phyloP scores from a whole-genome alignment of 2,113 vertebrate genomes.

The Microtus richardsoni region DNA sequence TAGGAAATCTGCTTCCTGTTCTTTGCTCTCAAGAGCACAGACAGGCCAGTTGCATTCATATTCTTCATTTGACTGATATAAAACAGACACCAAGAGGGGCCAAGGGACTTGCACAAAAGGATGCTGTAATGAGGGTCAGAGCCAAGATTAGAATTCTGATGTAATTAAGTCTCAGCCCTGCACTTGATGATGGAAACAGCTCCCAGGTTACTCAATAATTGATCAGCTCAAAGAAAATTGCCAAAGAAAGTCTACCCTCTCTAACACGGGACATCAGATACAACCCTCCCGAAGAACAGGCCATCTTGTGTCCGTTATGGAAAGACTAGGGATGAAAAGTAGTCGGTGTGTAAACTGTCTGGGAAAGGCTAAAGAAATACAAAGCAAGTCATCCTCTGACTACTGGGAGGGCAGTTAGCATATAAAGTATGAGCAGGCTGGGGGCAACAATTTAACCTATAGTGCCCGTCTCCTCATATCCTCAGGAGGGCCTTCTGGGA shows the following conservation, averaged over 20 bases:
- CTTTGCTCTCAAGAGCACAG: background rate
- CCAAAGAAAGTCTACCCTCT: background rate
- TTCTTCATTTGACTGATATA: background rate
- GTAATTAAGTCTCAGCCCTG: background rate
- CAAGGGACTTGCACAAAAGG: background rate
- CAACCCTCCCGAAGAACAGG: background rate
- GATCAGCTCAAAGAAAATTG: background rate
- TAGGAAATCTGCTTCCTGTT: background rate
- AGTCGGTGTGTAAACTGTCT: background rate
- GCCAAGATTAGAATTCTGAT: background rate
- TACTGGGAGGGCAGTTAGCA: background rate
- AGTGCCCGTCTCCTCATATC: background rate
- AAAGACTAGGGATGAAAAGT: background rate
- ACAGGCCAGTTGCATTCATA: background rate
- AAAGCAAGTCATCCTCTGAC: background rate
- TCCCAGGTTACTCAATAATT: background rate
- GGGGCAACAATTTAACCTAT: background rate
- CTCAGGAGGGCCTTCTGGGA: background rate
- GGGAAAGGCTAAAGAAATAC: conserved; percentile 7
- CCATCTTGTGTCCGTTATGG: background rate
- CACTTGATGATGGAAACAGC: background rate
- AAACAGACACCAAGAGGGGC: conserved; percentile 1
- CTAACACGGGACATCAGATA: background rate
- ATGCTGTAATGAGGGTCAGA: background rate
- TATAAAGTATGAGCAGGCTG: background rate